Evolutionary conservation across 2,797 vertebrate genomes (phyloP).

Genomic region (Chromobotia macracanthus): DNA sequence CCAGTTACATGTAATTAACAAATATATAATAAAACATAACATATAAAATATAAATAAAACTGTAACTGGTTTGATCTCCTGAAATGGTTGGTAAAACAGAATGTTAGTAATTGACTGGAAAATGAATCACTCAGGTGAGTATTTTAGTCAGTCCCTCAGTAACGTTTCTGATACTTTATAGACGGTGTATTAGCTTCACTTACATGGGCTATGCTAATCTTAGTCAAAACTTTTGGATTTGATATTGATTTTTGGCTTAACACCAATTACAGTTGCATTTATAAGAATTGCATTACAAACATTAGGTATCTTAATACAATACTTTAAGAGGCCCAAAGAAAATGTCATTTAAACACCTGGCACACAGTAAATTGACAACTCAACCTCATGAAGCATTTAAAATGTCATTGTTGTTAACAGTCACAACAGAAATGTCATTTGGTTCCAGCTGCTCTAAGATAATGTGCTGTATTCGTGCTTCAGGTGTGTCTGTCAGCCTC

Average conservation of each 20-base stretch:
- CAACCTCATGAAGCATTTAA: neutral
- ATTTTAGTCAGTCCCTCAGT: neutral
- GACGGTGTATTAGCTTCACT: no score
- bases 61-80: conserved; percentile 24
- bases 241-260: no score
- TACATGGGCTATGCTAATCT: no score
- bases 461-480: conserved; percentile 1
- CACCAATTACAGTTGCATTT: no score
- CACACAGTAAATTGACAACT: neutral
- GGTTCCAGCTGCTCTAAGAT: conserved; percentile 2
- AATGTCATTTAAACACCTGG: neutral
- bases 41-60: no score
- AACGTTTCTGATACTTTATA: no score
- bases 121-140: neutral
- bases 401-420: neutral
- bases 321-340: neutral
- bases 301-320: neutral
- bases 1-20: no score
- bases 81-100: conserved; percentile 38
- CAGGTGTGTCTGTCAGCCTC: conserved; percentile 9
- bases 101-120: conserved; percentile 42
- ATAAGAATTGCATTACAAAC: no score
- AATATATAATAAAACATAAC: no score
- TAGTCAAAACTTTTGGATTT: no score
- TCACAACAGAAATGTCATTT: conserved; percentile 40